Conservation (phyloP, 2,113 vertebrate genomes). For the Cathartes aura region DNA sequence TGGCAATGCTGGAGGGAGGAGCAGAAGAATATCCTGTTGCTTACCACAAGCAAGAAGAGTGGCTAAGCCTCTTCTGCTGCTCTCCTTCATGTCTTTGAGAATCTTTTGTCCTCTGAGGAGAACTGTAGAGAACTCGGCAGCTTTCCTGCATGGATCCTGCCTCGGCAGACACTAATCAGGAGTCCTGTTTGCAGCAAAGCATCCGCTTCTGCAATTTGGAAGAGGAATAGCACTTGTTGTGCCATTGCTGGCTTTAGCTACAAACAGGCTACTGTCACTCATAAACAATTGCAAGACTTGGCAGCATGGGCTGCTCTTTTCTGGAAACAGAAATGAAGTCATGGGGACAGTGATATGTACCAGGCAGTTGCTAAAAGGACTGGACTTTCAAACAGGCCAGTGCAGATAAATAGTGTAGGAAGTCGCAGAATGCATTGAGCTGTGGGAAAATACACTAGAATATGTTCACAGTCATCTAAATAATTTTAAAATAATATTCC, state of each 20-base stretch:
- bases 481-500: neutral
- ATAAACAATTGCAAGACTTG: conserved; percentile 59
- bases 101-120: neutral
- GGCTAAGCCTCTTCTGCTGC: neutral
- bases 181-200: neutral
- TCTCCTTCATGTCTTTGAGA: neutral
- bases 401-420: neutral
- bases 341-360: neutral
- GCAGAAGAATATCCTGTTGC: neutral
- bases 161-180: neutral
- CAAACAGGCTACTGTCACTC: conserved; percentile 44
- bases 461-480: neutral
- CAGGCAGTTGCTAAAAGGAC: conserved; percentile 9
- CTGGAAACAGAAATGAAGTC: conserved; percentile 44
- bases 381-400: neutral
- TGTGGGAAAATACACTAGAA: neutral
- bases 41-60: neutral
- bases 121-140: neutral
- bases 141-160: neutral
- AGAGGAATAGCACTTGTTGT: neutral
- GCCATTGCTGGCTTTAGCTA: conserved; percentile 26
- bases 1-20: neutral
- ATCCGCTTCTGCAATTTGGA: neutral
- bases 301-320: conserved; percentile 24
- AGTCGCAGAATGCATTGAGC: neutral